Conservation (phyloP, 1,140 invertebrate species). For the Pogonus chalceus region DNA sequence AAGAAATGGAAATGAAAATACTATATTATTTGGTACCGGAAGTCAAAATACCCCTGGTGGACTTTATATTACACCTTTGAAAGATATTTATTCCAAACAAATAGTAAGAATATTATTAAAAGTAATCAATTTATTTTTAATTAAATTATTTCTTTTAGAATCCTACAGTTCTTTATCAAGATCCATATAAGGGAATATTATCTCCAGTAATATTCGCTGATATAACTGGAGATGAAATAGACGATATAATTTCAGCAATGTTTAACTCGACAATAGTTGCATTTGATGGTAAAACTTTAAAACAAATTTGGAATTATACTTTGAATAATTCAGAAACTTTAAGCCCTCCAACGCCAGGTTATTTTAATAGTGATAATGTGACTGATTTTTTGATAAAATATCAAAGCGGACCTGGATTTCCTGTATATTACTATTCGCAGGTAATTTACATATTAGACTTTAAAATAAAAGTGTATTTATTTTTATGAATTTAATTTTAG, state of each 20-base stretch:
- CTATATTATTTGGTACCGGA: constrained; percentile 58
- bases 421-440: constrained; percentile 65
- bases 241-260: constrained; percentile 63
- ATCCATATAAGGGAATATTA: constrained; percentile 41
- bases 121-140: neutral
- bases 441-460: constrained; percentile 28
- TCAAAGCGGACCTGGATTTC: constrained; percentile 62
- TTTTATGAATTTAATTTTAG: constrained; percentile 37
- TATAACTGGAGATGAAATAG: constrained; percentile 58
- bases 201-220: constrained; percentile 65
- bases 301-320: constrained; percentile 61
- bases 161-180: constrained; percentile 35
- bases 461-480: neutral
- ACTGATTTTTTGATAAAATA: constrained; percentile 78
- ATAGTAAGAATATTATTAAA: constrained; percentile 19
- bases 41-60: constrained; percentile 62
- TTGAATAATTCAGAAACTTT: constrained; percentile 50
- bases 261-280: constrained; percentile 66
- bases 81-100: constrained; percentile 20
- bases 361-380: constrained; percentile 69
- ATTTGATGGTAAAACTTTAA: constrained; percentile 56
- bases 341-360: constrained; percentile 69
- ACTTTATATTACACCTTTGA: constrained; percentile 32
- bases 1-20: constrained; percentile 44
- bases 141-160: constrained; percentile 27